Conservation (phyloP, 2,888 invertebrate species). For the Hydroisotoma schaefferi region DNA sequence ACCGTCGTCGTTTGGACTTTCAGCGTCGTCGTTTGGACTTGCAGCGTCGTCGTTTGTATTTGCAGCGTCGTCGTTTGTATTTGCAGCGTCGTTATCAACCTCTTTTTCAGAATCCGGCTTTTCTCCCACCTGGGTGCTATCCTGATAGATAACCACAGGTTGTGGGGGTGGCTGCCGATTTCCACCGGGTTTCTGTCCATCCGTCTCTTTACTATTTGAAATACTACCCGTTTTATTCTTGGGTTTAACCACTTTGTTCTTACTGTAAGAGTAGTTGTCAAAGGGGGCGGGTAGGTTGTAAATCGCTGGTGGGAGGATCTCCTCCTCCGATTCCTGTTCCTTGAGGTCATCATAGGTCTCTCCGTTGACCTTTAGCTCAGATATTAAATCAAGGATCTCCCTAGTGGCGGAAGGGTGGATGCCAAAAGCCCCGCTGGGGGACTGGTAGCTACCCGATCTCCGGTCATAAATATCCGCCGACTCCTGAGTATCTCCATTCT, state of each 20-base stretch:
- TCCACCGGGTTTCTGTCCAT: background rate
- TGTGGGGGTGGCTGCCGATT: background rate
- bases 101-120: background rate
- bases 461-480: conserved; percentile 10
- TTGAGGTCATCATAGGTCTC: conserved; percentile 31
- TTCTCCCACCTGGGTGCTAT: background rate
- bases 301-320: conserved; percentile 27
- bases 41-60: conserved; percentile 13
- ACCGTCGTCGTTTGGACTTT: conserved; percentile 9
- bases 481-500: conserved; percentile 16
- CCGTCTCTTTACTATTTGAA: background rate
- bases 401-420: conserved; percentile 12
- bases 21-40: conserved; percentile 2
- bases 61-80: background rate
- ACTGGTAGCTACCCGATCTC: conserved; percentile 16
- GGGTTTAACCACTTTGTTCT: background rate
- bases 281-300: conserved; percentile 43
- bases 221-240: no score
- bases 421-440: conserved; percentile 11
- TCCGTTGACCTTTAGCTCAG: conserved; percentile 31
- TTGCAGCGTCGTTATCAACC: background rate
- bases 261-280: conserved; percentile 17
- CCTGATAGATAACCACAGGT: background rate
- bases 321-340: conserved; percentile 38
- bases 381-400: conserved; percentile 38